Evolutionary conservation across 2,888 invertebrate species (phyloP), one percentile per base, ranked within the genome.

Genomic region (Drosophila mayaguana): DNA sequence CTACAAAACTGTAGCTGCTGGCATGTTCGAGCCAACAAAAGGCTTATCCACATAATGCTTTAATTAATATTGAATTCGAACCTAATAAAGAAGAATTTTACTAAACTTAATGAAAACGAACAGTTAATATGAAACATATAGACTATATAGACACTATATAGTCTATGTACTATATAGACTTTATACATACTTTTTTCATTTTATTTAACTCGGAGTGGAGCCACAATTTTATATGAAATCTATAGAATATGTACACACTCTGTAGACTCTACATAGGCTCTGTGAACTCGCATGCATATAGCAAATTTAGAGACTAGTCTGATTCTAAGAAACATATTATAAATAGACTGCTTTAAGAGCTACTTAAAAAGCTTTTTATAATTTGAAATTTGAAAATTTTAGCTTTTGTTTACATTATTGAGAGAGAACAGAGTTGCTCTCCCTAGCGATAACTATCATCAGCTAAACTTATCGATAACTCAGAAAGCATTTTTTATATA

Each of bases 11-110:
- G 18, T 16, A 20, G 34, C 51, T 51, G 32, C 34, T 51, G 32
- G 20, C n/a, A 28, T 48, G 4, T 6, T 1, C 11, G 6, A 1
- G 18, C 25, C 32, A 1, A 50, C 18, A 50, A 34, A 34, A 20
- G 14, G 14, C 50, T 50, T 34, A 8, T 48, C 45, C 45, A 46
- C 46, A 46, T 32, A 50, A 50, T 32, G 32, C 32, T 50, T 50
- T 11, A n/a, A 50, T 48, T 48, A 18, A 48, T 28, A 50, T 50
- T 18, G 32, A 32, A 50, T 50, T 50, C 0, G 2, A 32, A 50
- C 32, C 12, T 3, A 28, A 28, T 48, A 7, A 7, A 22, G 6
- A 5, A 3, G 43, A 22, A 22, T 22, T 14, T 22, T 14, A 1
- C 20, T 20, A 14, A 20, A 1, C 2, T 14, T 14, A 14, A 45